These are phyloP conservation scores for Orycteropus afer DNA, from an alignment of 2,113 vertebrate genomes.

Conservation along the genomic window DNA sequence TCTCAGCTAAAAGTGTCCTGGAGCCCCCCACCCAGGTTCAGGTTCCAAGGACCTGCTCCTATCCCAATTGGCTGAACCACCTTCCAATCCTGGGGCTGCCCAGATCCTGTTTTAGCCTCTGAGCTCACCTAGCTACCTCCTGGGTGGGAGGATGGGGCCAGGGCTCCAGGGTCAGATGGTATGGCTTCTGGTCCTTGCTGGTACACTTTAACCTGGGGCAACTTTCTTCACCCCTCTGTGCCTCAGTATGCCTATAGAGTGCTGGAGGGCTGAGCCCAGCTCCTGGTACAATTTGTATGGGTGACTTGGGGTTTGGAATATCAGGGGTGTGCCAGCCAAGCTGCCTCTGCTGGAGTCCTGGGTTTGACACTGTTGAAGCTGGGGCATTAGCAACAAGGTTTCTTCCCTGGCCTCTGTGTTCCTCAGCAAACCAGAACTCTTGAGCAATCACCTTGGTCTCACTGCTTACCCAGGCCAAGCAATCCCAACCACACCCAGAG, in stretches of 20 bases:
- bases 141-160: not conserved
- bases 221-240: not conserved
- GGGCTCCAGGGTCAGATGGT: fast-evolving
- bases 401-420: not conserved
- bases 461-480: not conserved
- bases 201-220: not conserved
- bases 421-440: not conserved
- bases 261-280: not conserved
- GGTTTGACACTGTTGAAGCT: not conserved
- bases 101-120: not conserved
- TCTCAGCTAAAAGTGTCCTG: not conserved
- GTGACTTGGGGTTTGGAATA: too few species aligned
- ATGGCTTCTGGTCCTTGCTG: not conserved
- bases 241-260: not conserved
- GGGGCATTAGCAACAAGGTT: too few species aligned
- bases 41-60: not conserved
- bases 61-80: not conserved
- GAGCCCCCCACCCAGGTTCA: not conserved
- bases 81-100: not conserved
- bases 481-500: not conserved
- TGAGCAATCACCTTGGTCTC: not conserved
- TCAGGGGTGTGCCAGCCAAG: too few species aligned
- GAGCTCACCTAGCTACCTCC: not conserved
- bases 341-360: too few species aligned
- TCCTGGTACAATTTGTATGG: not conserved